A percentile compares a stretch with the other conserved stretches of the same genome.
These are phyloP conservation scores for Baccha elongata DNA, from an alignment of 2,888 invertebrate species.

Conservation along the genomic window DNA sequence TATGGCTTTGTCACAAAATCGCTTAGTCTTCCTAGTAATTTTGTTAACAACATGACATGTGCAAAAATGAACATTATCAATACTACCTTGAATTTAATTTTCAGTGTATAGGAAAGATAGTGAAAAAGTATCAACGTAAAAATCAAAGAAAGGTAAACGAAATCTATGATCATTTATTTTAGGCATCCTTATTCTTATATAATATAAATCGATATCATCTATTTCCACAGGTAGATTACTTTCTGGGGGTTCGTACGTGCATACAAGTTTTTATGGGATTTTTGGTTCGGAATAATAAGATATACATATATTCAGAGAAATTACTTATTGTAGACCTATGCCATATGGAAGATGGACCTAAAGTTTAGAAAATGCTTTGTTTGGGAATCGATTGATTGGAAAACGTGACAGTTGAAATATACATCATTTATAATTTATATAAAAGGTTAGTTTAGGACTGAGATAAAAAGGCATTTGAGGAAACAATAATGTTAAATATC, in stretches of 20 bases:
- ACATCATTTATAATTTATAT: too few species aligned
- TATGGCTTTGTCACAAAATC: too few species aligned
- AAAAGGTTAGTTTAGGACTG: too few species aligned
- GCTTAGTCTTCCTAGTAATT: too few species aligned
- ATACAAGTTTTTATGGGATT: not conserved
- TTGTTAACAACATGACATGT: too few species aligned
- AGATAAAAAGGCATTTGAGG: not conserved
- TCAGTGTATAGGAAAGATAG: too few species aligned
- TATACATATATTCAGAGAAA: not conserved
- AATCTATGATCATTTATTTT: conserved; percentile 36
- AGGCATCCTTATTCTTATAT: conserved; percentile 23
- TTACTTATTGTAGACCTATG: not conserved
- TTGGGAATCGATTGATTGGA: not conserved
- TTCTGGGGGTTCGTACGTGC: not conserved
- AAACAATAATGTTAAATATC: not conserved
- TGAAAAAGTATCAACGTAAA: not conserved
- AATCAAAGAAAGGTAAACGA: conserved; percentile 29
- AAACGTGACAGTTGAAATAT: not conserved
- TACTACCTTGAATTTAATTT: too few species aligned
- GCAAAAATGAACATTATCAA: too few species aligned
- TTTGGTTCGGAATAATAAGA: not conserved
- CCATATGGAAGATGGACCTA: not conserved
- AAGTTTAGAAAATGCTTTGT: not conserved
- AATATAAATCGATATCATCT: conserved; percentile 49
- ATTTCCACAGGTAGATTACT: conserved; percentile 22